Evolutionary conservation across 2,113 vertebrate genomes (phyloP).

Genomic region (Pollachius pollachius): DNA sequence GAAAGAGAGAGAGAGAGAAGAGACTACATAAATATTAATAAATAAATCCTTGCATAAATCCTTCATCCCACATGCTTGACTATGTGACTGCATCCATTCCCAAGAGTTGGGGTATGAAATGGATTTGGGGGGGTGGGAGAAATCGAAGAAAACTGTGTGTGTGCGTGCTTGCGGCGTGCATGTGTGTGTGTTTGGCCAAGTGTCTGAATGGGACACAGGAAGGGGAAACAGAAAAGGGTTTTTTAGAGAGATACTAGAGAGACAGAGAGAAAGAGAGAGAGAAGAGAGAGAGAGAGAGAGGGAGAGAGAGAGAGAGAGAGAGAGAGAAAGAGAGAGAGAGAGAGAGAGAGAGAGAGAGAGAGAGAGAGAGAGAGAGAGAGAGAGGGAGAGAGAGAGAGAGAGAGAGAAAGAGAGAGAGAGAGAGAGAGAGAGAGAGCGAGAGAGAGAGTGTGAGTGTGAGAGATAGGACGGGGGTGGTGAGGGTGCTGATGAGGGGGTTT

Average conservation of each 20-base stretch:
- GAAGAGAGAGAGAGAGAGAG: background rate
- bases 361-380: background rate
- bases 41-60: too few relatives aligned
- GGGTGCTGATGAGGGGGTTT: background rate
- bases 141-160: constrained; percentile 67
- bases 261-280: background rate
- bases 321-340: background rate
- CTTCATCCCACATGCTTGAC: constrained; percentile 71
- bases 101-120: constrained; percentile 47
- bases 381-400: background rate
- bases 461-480: constrained; percentile 11
- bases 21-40: constrained; percentile 74
- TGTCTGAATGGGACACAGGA: background rate
- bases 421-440: background rate
- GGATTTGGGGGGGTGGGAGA: constrained; percentile 36
- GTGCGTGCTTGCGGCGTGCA: constrained; percentile 17
- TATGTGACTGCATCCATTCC: constrained; percentile 61
- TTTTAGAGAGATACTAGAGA: background rate
- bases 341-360: background rate
- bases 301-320: background rate
- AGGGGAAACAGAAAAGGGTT: background rate
- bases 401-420: background rate
- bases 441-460: constrained; percentile 1
- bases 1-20: constrained; percentile 11
- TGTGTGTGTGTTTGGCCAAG: background rate